Conservation (phyloP, 2,888 invertebrate species). For the Hydriomena furcata region DNA sequence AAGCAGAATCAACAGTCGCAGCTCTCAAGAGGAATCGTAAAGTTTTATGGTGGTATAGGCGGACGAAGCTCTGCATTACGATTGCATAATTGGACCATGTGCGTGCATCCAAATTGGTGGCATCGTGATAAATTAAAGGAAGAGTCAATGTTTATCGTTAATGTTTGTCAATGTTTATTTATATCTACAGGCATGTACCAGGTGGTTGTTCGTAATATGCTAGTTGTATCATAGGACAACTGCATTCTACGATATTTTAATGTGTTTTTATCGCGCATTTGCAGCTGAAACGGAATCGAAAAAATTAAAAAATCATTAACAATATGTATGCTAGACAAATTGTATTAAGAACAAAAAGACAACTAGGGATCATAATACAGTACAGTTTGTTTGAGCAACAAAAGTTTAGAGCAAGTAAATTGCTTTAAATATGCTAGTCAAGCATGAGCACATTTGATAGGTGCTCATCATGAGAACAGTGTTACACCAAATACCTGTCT, state of each 20-base stretch:
- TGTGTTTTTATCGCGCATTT: too few relatives aligned
- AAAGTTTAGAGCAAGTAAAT: constrained; percentile 8
- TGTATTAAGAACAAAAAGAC: not conserved
- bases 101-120: constrained; percentile 34
- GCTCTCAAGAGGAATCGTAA: constrained; percentile 58
- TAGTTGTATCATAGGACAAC: too few relatives aligned
- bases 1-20: constrained; percentile 30
- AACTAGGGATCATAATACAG: too few relatives aligned
- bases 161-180: constrained; percentile 22
- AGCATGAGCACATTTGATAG: constrained; percentile 59
- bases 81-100: constrained; percentile 50
- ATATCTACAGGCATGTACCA: not conserved
- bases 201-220: too few relatives aligned
- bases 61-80: constrained; percentile 41
- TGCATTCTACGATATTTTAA: too few relatives aligned
- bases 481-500: constrained; percentile 78
- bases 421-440: constrained; percentile 45
- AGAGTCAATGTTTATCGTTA: too few relatives aligned
- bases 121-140: constrained; percentile 31
- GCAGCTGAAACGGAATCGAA: too few relatives aligned
- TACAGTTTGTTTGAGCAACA: too few relatives aligned
- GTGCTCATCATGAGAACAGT: constrained; percentile 66
- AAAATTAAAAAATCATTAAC: too few relatives aligned
- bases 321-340: not conserved
- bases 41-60: constrained; percentile 58